Evolutionary conservation across 2,113 vertebrate genomes (phyloP).

Genomic region (Capreolus pygargus): DNA sequence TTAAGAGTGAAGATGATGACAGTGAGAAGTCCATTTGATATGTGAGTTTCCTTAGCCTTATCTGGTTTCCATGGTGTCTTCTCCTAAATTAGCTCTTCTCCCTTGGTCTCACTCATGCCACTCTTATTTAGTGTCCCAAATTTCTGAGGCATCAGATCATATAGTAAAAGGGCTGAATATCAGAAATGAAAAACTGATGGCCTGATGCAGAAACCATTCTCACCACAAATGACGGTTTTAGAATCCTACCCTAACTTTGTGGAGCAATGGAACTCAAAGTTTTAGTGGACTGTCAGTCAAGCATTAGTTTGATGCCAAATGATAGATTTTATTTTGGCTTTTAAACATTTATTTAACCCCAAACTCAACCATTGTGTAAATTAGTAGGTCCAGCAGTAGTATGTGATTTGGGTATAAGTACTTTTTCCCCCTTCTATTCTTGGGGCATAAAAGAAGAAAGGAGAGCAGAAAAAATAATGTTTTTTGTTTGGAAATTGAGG

Average conservation of each 20-base stretch:
- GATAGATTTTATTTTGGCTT: constrained; percentile 42
- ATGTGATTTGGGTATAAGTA: constrained; percentile 16
- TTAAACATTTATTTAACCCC: constrained; percentile 25
- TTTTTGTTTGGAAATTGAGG: not conserved
- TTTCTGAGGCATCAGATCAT: not conserved
- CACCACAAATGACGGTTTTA: constrained; percentile 10
- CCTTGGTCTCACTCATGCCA: not conserved
- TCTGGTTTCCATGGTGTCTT: not conserved
- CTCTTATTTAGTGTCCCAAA: not conserved
- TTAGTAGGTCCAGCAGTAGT: not conserved
- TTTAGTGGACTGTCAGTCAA: not conserved
- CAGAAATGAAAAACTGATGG: not conserved
- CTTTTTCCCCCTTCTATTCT: not conserved
- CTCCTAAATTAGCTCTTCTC: not conserved
- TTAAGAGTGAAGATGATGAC: not conserved
- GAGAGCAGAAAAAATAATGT: not conserved
- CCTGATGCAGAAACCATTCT: not conserved
- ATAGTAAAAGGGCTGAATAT: constrained; percentile 19
- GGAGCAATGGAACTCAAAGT: not conserved
- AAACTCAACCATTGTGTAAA: constrained; percentile 22
- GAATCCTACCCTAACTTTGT: not conserved
- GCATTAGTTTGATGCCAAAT: not conserved
- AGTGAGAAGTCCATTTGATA: not conserved
- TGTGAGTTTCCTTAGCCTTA: not conserved
- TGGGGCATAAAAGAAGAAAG: not conserved